Base-by-base conservation (phyloP, 2,888 invertebrate genomes). In the Drosophila phalerata region DNA sequence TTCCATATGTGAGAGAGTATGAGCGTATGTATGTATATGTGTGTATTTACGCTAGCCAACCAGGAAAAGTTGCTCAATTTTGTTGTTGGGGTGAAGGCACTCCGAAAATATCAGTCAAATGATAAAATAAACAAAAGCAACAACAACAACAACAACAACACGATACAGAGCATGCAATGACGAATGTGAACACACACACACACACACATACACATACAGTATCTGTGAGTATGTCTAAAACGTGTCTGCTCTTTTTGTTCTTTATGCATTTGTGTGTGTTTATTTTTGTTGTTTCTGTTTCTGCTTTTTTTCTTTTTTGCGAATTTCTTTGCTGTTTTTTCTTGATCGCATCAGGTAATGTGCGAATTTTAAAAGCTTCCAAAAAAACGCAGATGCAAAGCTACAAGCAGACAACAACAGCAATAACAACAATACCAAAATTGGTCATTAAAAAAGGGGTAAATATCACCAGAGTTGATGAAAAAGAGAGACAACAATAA, bases 21-120 rank as follows among this genome's bases (percentile, higher is more conserved):
- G 9, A 9, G 30, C 6, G 30, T 30, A 42, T 43, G 4, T 34
- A 42, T 43, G 4, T 61, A 42, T 22, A 19, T 43, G n/a, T 45
- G 9, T 34, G 42, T 49, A 9, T 65, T 17, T 49, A 17, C 67
- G 72, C 34, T 56, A 77, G 68, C 60, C 68, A 69, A 76, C 77
- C 76, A 77, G 77, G 77, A 77, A 76, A 76, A 73, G 77, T 77
- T 76, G 77, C 77, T 72, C 57, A 77, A 77, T 57, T 65, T n/a
- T n/a, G n/a, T n/a, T 51, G 2, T 62, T 56, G 87, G 85, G 83
- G 87, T 84, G 87, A 84, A 84, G 85, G 83, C 79, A 84, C 83
- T 83, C 70, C 75, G 75, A 85, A 81, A 87, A 84, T 85, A 82
- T 87, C 83, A 83, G 87, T 85, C 83, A 85, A 84, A 84, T 85